Conservation (phyloP, 2,888 invertebrate genomes). For the Ametastegia equiseti region DNA sequence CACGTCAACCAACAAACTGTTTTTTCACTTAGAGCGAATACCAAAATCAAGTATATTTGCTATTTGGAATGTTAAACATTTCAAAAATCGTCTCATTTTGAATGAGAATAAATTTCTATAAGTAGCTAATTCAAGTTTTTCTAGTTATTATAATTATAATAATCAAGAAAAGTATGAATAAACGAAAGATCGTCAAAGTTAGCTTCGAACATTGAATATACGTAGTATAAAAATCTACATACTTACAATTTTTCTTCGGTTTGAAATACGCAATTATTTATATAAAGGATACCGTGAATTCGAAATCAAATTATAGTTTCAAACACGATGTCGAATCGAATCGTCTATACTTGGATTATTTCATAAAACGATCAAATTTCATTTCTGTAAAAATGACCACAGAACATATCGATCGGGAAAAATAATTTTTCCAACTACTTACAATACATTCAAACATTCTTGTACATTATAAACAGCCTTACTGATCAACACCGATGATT, state of each 20-base stretch:
- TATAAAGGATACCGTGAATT: not conserved
- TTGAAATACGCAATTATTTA: not conserved
- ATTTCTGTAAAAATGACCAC: not conserved
- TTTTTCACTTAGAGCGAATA: too few species aligned
- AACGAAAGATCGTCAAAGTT: not conserved
- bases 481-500: not conserved
- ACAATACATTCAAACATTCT: not conserved
- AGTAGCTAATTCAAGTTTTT: too few species aligned
- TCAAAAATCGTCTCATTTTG: not conserved
- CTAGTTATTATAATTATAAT: too few species aligned
- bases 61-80: conserved; percentile 1
- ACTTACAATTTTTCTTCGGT: not conserved
- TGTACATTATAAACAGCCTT: not conserved
- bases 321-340: not conserved
- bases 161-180: too few species aligned
- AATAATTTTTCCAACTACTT: not conserved
- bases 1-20: too few species aligned
- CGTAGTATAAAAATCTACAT: conserved; percentile 41
- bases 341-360: too few species aligned
- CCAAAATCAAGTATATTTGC: not conserved
- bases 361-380: too few species aligned
- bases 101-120: not conserved
- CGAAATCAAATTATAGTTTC: not conserved
- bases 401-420: not conserved
- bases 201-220: conserved; percentile 11